phyloP scores from a whole-genome alignment of 2,888 invertebrate genomes.

The Noctuana brunneofusca region DNA sequence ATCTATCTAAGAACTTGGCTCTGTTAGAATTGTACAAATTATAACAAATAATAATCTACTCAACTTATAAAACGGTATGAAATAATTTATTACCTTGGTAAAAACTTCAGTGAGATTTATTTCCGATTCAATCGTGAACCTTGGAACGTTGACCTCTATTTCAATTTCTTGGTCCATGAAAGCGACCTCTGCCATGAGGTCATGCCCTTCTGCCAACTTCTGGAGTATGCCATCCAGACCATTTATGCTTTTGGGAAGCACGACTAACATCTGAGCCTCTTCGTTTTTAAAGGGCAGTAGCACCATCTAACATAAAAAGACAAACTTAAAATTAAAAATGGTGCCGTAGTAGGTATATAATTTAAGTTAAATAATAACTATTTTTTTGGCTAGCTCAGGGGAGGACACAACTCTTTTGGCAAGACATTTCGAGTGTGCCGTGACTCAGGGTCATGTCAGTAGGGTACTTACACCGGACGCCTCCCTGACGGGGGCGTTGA shows the following conservation, averaged over 20 bases:
- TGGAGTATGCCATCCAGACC: slow-evolving; percentile 85
- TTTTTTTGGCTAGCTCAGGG: too few species aligned
- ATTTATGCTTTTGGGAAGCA: slow-evolving; percentile 87
- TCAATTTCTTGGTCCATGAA: slow-evolving; percentile 70
- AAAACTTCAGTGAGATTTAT: slow-evolving; percentile 84
- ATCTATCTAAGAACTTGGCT: too few species aligned
- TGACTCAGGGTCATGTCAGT: too few species aligned
- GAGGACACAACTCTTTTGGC: too few species aligned
- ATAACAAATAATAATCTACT: neutral
- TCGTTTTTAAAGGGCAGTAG: slow-evolving; percentile 45
- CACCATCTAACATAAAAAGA: slow-evolving; percentile 9
- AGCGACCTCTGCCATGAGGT: slow-evolving; percentile 79
- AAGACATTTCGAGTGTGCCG: too few species aligned
- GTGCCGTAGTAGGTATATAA: neutral
- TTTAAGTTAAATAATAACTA: neutral
- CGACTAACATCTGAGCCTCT: slow-evolving; percentile 88
- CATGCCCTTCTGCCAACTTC: slow-evolving; percentile 78
- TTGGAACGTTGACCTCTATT: slow-evolving; percentile 88
- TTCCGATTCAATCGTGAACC: slow-evolving; percentile 90
- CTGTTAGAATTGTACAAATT: too few species aligned
- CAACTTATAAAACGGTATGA: too few species aligned
- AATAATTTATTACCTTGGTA: slow-evolving; percentile 77
- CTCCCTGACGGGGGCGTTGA: too few species aligned
- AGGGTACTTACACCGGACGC: too few species aligned
- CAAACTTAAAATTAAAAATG: neutral